A percentile compares a stretch with the other conserved stretches of the same genome.
Evolutionary conservation across 2,888 invertebrate genomes (phyloP).

Genomic region (Steinernema hermaphroditum): DNA sequence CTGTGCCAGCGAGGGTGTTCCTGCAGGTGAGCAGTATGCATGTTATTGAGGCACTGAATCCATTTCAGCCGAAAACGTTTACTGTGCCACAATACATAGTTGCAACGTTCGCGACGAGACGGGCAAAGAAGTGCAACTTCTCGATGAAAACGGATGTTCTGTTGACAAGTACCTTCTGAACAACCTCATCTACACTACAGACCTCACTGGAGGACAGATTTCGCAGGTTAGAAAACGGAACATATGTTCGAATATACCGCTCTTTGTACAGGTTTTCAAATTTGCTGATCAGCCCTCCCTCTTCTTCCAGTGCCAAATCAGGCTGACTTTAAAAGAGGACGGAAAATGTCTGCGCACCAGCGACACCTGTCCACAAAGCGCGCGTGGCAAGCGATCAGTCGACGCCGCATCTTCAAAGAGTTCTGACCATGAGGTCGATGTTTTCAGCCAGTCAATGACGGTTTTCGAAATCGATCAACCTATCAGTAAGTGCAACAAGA

Average conservation of each 20-base stretch:
- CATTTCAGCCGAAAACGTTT: conserved; percentile 47
- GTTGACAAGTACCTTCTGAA: conserved; percentile 58
- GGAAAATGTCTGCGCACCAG: conserved; percentile 48
- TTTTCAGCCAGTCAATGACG: conserved; percentile 59
- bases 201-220: conserved; percentile 57
- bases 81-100: conserved; percentile 60
- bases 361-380: conserved; percentile 53
- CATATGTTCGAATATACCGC: too few species aligned
- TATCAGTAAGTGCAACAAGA: conserved; percentile 40
- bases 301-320: conserved; percentile 63
- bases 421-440: conserved; percentile 52
- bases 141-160: conserved; percentile 64
- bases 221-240: conserved; percentile 50
- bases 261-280: conserved; percentile 60
- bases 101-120: conserved; percentile 60
- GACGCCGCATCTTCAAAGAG: background rate
- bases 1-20: conserved; percentile 40
- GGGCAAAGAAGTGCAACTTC: conserved; percentile 56
- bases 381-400: conserved; percentile 52
- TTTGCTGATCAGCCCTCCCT: conserved; percentile 62
- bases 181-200: conserved; percentile 60
- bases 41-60: background rate
- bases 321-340: conserved; percentile 55
- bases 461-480: conserved; percentile 58
- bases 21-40: conserved; percentile 9